Evolutionary conservation across 2,888 invertebrate genomes (phyloP).

Genomic region (Dryococelus australis): DNA sequence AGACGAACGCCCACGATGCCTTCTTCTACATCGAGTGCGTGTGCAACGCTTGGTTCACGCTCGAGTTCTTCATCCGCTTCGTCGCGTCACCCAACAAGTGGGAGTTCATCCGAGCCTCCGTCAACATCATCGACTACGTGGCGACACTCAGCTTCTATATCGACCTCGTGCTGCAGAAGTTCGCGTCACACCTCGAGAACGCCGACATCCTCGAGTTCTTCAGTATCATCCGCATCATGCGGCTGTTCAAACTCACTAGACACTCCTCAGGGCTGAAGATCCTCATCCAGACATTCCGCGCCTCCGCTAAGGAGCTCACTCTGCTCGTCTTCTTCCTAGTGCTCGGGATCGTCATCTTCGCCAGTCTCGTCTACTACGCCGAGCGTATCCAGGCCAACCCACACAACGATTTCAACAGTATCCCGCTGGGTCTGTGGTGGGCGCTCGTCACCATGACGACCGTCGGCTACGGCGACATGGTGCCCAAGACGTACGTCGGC

Average conservation of each 20-base stretch:
- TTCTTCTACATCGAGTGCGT: slow-evolving; percentile 99
- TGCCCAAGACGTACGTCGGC: slow-evolving; percentile 96
- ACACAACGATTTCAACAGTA: slow-evolving; percentile 97
- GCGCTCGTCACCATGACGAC: slow-evolving; percentile 99
- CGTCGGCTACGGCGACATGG: slow-evolving; percentile 98
- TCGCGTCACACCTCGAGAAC: slow-evolving; percentile 90
- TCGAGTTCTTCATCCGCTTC: slow-evolving; percentile 93
- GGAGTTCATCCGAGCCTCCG: slow-evolving; percentile 93
- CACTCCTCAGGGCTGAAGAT: slow-evolving; percentile 98
- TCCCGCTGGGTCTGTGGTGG: slow-evolving; percentile 98
- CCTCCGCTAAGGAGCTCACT: slow-evolving; percentile 95
- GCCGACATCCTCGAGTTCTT: slow-evolving; percentile 97
- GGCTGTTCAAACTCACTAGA: slow-evolving; percentile 94
- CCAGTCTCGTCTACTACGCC: slow-evolving; percentile 97
- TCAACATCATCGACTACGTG: slow-evolving; percentile 99
- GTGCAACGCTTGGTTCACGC: slow-evolving; percentile 99
- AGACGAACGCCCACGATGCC: slow-evolving; percentile 95
- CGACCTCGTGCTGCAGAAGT: slow-evolving; percentile 87
- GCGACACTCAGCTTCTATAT: slow-evolving; percentile 99
- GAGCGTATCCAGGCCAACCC: slow-evolving; percentile 95
- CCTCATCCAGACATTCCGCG: slow-evolving; percentile 96
- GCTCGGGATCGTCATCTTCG: slow-evolving; percentile 97
- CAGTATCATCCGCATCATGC: slow-evolving; percentile 96
- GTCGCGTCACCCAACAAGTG: slow-evolving; percentile 88
- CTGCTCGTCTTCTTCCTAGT: slow-evolving; percentile 97